A percentile compares a stretch with the other conserved stretches of the same genome.
Conservation (phyloP, 2,888 invertebrate genomes). For the Xylota segnis region DNA sequence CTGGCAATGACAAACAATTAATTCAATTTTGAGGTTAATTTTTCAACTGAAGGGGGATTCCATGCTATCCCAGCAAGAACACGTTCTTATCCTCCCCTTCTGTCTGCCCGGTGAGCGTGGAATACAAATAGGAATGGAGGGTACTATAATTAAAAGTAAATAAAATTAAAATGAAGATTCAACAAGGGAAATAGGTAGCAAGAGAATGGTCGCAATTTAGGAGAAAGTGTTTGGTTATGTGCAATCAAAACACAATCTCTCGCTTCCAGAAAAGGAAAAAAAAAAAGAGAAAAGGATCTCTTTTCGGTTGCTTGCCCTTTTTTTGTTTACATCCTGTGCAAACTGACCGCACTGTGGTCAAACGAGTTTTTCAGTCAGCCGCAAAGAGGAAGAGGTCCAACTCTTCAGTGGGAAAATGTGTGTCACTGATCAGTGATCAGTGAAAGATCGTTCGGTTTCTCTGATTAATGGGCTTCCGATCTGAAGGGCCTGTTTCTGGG, state of each 20-base stretch:
- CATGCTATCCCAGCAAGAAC: constrained; percentile 18
- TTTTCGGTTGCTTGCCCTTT: constrained; percentile 29
- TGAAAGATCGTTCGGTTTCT: constrained; percentile 2
- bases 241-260: neutral
- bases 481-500: constrained; percentile 9
- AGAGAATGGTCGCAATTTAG: constrained; percentile 2
- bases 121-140: neutral
- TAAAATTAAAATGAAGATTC: constrained; percentile 19
- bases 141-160: constrained; percentile 24
- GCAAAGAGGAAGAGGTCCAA: constrained; percentile 28
- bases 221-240: constrained; percentile 41
- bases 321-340: constrained; percentile 64
- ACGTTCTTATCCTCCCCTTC: neutral
- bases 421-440: constrained; percentile 26
- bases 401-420: neutral
- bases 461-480: constrained; percentile 48
- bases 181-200: constrained; percentile 16
- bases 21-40: constrained; percentile 66
- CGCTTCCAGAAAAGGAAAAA: neutral
- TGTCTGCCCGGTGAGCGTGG: neutral
- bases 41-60: constrained; percentile 18
- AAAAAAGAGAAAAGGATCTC: constrained; percentile 17
- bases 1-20: constrained; percentile 58
- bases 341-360: constrained; percentile 31
- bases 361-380: constrained; percentile 47